Base-by-base conservation (phyloP, 2,888 invertebrate genomes). In the Eupithecia subfuscata region DNA sequence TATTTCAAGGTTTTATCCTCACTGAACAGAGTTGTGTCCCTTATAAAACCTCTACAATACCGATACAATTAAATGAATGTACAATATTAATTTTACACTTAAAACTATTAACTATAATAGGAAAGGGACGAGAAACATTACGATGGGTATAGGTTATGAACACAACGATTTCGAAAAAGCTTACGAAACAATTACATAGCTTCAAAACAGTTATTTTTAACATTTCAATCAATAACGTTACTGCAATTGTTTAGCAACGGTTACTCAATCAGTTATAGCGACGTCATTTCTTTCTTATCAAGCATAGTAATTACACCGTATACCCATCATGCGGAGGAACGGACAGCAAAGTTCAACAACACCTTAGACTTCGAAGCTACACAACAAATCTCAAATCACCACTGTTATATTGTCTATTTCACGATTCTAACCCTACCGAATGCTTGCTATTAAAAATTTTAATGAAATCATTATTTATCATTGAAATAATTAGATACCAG, bases 361-460 rank as follows among this genome's bases (percentile, higher is more conserved):
- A 88, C 84, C 85, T 84, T 92, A 92, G 85, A 93, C 91, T 91
- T 87, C 90, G 82, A 87, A 90, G 84, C 90, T 91, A 92, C 86
- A 83, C 87, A 93, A 93, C 91, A 87, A 88, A 92, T 91, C 92
- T 92, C 91, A 86, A 87, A 92, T 92, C 92, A 92, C 92, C 86
- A 84, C 85, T 84, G 69, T 79, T 73, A 77, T 81, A 81, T 81
- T 80, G 81, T 81, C 81, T 77, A 71, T 79, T 75, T 70, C 76
- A 75, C 76, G 69, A 72, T 73, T 65, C 77, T 81, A 83, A 82
- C 74, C 84, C 82, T 84, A 85, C 82, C 83, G 78, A 84, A 87
- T 83, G 84, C 83, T 75, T 80, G 73, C 80, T 79, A 69, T 76
- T 74, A 25, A 60, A 60, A 60, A 14, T 37, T 9, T 8, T 8